Conservation (phyloP, 1,140 invertebrate genomes). For the Hyles euphorbiae region DNA sequence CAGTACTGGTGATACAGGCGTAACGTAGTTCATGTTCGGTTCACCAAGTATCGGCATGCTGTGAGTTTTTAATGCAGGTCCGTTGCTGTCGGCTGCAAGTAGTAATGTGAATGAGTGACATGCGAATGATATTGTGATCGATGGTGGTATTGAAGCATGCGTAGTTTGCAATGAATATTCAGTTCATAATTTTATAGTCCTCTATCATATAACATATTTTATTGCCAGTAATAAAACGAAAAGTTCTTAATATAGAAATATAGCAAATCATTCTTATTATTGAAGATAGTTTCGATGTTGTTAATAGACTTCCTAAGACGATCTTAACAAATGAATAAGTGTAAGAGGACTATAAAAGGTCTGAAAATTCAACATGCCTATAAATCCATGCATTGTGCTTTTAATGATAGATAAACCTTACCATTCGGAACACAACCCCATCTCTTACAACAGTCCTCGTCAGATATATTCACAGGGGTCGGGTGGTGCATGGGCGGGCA, state of each 20-base stretch:
- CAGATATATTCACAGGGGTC: constrained; percentile 80
- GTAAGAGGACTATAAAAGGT: constrained; percentile 5
- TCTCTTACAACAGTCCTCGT: constrained; percentile 87
- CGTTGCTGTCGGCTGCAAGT: constrained; percentile 54
- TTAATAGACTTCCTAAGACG: too few relatives aligned
- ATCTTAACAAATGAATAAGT: too few relatives aligned
- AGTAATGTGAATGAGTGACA: constrained; percentile 42
- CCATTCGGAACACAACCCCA: constrained; percentile 79
- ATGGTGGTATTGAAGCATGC: constrained; percentile 9
- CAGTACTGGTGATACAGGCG: constrained; percentile 38
- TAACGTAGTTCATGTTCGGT: constrained; percentile 42
- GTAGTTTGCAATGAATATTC: background rate
- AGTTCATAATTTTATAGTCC: background rate
- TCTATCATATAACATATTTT: background rate
- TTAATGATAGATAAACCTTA: constrained; percentile 27
- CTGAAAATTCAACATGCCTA: too few relatives aligned
- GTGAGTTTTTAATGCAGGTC: constrained; percentile 36
- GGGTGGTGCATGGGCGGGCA: constrained; percentile 81
- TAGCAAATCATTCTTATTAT: too few relatives aligned
- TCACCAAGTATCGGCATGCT: constrained; percentile 29
- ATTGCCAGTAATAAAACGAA: too few relatives aligned
- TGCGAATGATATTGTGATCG: constrained; percentile 17
- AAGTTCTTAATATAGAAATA: too few relatives aligned
- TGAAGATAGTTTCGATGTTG: too few relatives aligned
- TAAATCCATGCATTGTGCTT: background rate